A percentile compares a stretch with the other conserved stretches of the same genome.
Evolutionary conservation across 1,140 invertebrate species (phyloP).

Genomic region (Dolichoris vasculosae): DNA sequence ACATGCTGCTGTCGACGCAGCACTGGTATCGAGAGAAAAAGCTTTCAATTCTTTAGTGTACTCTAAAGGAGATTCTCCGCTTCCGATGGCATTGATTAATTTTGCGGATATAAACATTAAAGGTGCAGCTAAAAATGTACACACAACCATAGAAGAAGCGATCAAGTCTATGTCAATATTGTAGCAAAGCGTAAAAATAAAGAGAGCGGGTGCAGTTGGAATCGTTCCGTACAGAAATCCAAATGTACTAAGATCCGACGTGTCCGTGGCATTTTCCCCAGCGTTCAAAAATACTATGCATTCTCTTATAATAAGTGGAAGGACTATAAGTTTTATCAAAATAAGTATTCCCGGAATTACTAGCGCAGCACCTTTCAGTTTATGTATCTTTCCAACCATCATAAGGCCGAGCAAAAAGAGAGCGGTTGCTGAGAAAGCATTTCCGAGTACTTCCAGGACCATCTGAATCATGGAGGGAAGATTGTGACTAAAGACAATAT

Average conservation of each 20-base stretch:
- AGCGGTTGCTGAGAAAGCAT: conserved; percentile 92
- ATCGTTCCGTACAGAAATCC: conserved; percentile 97
- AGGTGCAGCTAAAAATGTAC: conserved; percentile 94
- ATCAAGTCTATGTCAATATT: conserved; percentile 91
- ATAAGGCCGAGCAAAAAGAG: conserved; percentile 92
- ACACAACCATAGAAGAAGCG: conserved; percentile 93
- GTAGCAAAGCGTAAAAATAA: conserved; percentile 94
- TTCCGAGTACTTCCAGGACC: conserved; percentile 86
- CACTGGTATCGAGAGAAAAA: conserved; percentile 89
- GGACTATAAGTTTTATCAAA: conserved; percentile 89
- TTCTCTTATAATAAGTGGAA: conserved; percentile 92
- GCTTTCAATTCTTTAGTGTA: conserved; percentile 84
- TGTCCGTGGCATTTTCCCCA: conserved; percentile 82
- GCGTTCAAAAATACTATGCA: conserved; percentile 84
- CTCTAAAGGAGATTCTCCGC: conserved; percentile 78
- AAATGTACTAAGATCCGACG: conserved; percentile 89
- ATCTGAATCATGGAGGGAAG: conserved; percentile 84
- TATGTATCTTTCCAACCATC: conserved; percentile 93
- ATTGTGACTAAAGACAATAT: conserved; percentile 86
- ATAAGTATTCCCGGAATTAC: conserved; percentile 91
- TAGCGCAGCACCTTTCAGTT: conserved; percentile 83
- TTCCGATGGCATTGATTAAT: conserved; percentile 85
- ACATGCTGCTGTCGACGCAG: conserved; percentile 83
- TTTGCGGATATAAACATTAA: conserved; percentile 96
- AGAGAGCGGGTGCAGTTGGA: conserved; percentile 94